Evolutionary conservation across 2,888 invertebrate species (phyloP).

Genomic region (Platycheirus rosarum): DNA sequence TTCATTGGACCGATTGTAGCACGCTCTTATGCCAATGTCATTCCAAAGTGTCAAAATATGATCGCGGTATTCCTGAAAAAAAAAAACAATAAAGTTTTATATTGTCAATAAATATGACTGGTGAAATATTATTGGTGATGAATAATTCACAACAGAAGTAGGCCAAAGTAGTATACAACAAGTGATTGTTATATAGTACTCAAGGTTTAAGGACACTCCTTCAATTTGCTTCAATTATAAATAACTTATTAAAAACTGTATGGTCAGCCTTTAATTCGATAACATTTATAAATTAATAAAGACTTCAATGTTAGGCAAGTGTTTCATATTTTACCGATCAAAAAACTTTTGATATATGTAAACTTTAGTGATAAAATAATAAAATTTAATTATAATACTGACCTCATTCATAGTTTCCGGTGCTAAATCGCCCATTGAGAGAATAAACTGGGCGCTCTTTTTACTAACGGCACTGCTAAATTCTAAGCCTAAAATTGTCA

Average conservation of each 20-base stretch:
- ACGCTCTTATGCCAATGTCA: slow-evolving; percentile 88
- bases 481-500: slow-evolving; percentile 84
- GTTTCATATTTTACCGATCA: slow-evolving; percentile 30
- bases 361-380: slow-evolving; percentile 75
- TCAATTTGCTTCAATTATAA: too few species aligned
- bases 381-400: slow-evolving; percentile 76
- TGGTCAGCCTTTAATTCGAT: too few species aligned
- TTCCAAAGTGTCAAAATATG: slow-evolving; percentile 87
- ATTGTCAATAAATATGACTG: slow-evolving; percentile 19
- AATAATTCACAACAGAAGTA: too few species aligned
- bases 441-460: slow-evolving; percentile 83
- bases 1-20: slow-evolving; percentile 88
- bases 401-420: slow-evolving; percentile 85
- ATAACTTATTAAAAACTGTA: too few species aligned
- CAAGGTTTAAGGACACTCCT: slow-evolving; percentile 1
- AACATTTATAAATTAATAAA: too few species aligned
- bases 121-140: too few species aligned
- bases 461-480: slow-evolving; percentile 82
- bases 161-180: background rate
- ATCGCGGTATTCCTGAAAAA: slow-evolving; percentile 88
- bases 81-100: slow-evolving; percentile 17
- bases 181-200: slow-evolving; percentile 23
- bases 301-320: slow-evolving; percentile 69
- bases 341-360: slow-evolving; percentile 61
- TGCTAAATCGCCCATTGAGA: slow-evolving; percentile 83